Base-by-base conservation (phyloP, 2,888 invertebrate species). In the Nymphalis c-album region DNA sequence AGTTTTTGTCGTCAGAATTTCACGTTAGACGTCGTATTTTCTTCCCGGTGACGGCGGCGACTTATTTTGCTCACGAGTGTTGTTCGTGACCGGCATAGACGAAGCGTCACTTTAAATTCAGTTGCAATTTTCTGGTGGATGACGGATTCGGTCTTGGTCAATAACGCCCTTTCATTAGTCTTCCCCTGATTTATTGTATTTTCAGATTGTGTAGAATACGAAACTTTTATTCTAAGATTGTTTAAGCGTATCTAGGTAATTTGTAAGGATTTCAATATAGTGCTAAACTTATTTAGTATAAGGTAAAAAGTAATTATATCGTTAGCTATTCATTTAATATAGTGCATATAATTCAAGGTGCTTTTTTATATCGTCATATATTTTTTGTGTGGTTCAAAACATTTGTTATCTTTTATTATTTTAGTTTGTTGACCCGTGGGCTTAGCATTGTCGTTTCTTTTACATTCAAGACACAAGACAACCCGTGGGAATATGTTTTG, bases 111-210 rank as follows among this genome's bases (percentile, higher is more conserved):
- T 76, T 73, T 71, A 73, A 75, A 75, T 74, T 74, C 74, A 69
- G 72, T 70, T 71, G 73, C 69, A 71, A 73, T 74, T 74, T 74
- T 72, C 65, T 70, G 63, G 64, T 69, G 70, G 73, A 73, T 75
- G 74, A 75, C 71, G 74, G 70, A 72, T 74, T 72, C 60, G 55
- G 64, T 64, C 61, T 67, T 69, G 71, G 69, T 72, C 72, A 72
- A 73, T 71, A 72, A 65, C 66, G 65, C 68, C 64, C 72, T 72
- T 74, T 74, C 66, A 73, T 75, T 74, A 73, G 65, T 66, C 66
- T 63, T 26, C 45, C 67, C 58, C 70, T 69, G 72, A 74, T 75
- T 75, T 75, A 75, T 72, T 69, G 67, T 73, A 55, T 67, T 65
- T 69, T 65, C 65, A 55, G 63, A 53, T 58, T 35, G 57, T 46